Base-by-base conservation (phyloP, 2,113 vertebrate species). In the Crotophaga sulcirostris region DNA sequence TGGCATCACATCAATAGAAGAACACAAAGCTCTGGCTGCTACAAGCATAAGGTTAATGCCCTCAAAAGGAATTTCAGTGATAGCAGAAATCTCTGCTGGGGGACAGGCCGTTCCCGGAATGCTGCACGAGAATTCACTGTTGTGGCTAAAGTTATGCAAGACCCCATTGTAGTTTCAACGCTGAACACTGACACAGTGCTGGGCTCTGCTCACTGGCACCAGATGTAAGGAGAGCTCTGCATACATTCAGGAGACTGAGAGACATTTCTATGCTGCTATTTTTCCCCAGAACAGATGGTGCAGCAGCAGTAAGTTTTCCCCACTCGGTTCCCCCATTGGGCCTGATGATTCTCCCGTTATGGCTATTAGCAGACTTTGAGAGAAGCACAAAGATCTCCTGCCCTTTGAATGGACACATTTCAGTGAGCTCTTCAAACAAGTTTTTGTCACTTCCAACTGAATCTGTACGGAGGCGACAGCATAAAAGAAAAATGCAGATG, bases 1-100 rank as follows among this genome's bases (percentile, higher is more conserved):
- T 26, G 16, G 25, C 4, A 44, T 5, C 19, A 10, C 10, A 1
- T 58, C 60, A 38, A 2, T 1, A 19, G 0, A 1, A 82, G 69
- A 89, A 87, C 19, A 9, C 69, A 44, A 70, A 47, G n/a, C 17
- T 69, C 13, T 1, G 10, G 56, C 31, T 86, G 56, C 69, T 52
- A 29, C 44, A 69, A 54, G 38, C 7, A 8, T 2, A 62, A 56
- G 33, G 59, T 44, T 54, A 51, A 72, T 9, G 40, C 7, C 9
- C 58, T 36, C 31, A 3, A 67, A 54, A 92, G 67, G 45, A 40
- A 76, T 31, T 44, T 49, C 81, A 73, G 54, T 10, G 59, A 73
- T 74, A 86, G 59, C 83, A 84, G 45, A 44, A 91, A 60, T 60
- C 81, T 84, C 56, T 75, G 62, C 72, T 52, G 36, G 29, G 64